Percentiles rank a stretch among this genome's conserved stretches.
These are phyloP conservation scores for Athalia cordata DNA, from an alignment of 2,888 invertebrate genomes.

Conservation along the genomic window DNA sequence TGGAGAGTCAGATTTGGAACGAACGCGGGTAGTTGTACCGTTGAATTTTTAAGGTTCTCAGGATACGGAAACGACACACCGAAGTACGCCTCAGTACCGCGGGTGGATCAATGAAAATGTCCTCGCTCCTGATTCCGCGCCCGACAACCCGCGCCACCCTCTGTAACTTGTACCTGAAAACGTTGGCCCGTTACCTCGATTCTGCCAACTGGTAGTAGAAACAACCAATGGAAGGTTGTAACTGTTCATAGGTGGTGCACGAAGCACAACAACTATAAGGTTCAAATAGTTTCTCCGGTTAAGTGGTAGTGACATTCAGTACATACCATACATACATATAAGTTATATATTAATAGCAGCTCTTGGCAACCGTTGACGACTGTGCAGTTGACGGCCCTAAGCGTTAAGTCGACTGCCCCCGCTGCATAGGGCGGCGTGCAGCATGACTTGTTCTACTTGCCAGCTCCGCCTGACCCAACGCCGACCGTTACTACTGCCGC, in stretches of 20 bases:
- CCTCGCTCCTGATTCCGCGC: slow-evolving; percentile 59
- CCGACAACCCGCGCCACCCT: slow-evolving; percentile 62
- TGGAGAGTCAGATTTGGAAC: not conserved
- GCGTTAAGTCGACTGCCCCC: slow-evolving; percentile 2
- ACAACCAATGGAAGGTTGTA: slow-evolving; percentile 18
- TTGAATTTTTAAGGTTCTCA: slow-evolving; percentile 47
- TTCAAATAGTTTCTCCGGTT: slow-evolving; percentile 27
- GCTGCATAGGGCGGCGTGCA: not conserved
- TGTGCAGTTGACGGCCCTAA: slow-evolving; percentile 23
- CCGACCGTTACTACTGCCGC: slow-evolving; percentile 32
- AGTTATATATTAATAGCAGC: not conserved
- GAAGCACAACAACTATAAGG: slow-evolving; percentile 18
- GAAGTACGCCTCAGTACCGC: slow-evolving; percentile 62
- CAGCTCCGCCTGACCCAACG: slow-evolving; percentile 6
- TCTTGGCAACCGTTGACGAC: slow-evolving; percentile 34
- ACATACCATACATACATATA: not conserved
- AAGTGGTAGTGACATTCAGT: slow-evolving; percentile 13
- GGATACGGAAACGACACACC: slow-evolving; percentile 61
- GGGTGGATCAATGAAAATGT: slow-evolving; percentile 72
- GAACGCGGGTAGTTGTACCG: slow-evolving; percentile 7
- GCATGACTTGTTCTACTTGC: slow-evolving; percentile 25
- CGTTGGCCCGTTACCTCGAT: slow-evolving; percentile 52
- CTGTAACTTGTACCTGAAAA: slow-evolving; percentile 54
- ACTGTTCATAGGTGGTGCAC: slow-evolving; percentile 25
- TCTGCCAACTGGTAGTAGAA: slow-evolving; percentile 29